These are phyloP conservation scores for Agrenia bidenticulata DNA, from an alignment of 2,888 invertebrate genomes.

Conservation along the genomic window DNA sequence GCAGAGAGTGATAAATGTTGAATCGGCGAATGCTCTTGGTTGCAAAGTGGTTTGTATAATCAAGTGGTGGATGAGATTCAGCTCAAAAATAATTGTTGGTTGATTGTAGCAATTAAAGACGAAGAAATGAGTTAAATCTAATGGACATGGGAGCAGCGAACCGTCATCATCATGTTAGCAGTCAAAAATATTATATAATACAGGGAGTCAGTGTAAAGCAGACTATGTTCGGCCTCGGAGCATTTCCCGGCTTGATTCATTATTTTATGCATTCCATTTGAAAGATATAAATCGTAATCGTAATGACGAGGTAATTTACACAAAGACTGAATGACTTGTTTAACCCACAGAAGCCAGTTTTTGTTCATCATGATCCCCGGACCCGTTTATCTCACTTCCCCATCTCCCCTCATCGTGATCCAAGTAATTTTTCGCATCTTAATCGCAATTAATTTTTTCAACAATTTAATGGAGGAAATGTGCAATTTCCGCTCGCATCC, in stretches of 20 bases:
- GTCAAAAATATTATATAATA: neutral
- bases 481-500: slow-evolving; percentile 51
- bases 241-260: too few relatives aligned
- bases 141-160: slow-evolving; percentile 21
- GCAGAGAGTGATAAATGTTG: neutral
- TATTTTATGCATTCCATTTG: slow-evolving; percentile 7
- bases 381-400: slow-evolving; percentile 38
- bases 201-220: neutral
- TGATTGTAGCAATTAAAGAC: slow-evolving; percentile 34
- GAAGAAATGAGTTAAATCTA: slow-evolving; percentile 22
- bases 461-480: slow-evolving; percentile 52
- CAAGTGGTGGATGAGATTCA: slow-evolving; percentile 2
- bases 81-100: slow-evolving; percentile 29
- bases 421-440: slow-evolving; percentile 53
- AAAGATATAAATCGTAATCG: slow-evolving; percentile 37
- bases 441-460: slow-evolving; percentile 53
- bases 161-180: slow-evolving; percentile 1
- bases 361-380: slow-evolving; percentile 8
- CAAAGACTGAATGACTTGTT: slow-evolving; percentile 45
- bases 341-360: slow-evolving; percentile 37
- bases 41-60: slow-evolving; percentile 12
- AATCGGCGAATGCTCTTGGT: neutral
- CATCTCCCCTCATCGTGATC: slow-evolving; percentile 31
- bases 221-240: neutral
- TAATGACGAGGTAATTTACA: slow-evolving; percentile 46